phyloP scores from a whole-genome alignment of 2,888 invertebrate species.

The Andrena fulva region DNA sequence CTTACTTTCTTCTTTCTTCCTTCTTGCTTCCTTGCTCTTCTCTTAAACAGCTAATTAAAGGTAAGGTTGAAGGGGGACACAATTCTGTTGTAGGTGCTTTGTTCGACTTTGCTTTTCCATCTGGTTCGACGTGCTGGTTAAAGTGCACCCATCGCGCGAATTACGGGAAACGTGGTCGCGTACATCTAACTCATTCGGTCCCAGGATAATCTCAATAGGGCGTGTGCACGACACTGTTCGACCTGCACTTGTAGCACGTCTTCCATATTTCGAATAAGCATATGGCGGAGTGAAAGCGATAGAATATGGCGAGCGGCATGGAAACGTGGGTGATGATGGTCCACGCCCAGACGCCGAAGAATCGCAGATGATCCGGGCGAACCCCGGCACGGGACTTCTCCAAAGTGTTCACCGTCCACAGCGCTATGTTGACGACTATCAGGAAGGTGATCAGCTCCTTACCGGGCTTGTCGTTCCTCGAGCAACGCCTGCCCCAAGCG shows the following conservation, averaged over 20 bases:
- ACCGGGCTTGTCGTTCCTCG: conserved; percentile 91
- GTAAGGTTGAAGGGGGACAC: not conserved
- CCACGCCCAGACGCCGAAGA: conserved; percentile 96
- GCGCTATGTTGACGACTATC: conserved; percentile 92
- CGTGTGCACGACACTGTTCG: conserved; percentile 56
- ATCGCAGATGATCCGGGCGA: conserved; percentile 92
- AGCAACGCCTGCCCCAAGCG: conserved; percentile 90
- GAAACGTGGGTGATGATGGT: conserved; percentile 95
- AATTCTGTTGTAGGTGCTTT: not conserved
- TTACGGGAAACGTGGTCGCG: not conserved
- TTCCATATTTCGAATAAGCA: conserved; percentile 98
- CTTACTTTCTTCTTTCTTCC: conserved; percentile 1
- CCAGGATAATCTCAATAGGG: conserved; percentile 18
- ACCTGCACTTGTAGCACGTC: conserved; percentile 92
- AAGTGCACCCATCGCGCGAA: not conserved
- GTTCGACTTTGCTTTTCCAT: not conserved
- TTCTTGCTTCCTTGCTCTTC: not conserved
- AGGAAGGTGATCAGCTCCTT: conserved; percentile 94
- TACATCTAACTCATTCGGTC: too few species aligned
- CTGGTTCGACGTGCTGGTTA: not conserved
- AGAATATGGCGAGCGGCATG: conserved; percentile 95
- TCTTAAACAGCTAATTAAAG: conserved; percentile 26
- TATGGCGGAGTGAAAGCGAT: conserved; percentile 96
- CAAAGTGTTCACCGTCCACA: conserved; percentile 94
- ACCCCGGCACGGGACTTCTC: conserved; percentile 94